These are phyloP conservation scores for Centropristis striata DNA, from an alignment of 2,113 vertebrate species.

Conservation along the genomic window DNA sequence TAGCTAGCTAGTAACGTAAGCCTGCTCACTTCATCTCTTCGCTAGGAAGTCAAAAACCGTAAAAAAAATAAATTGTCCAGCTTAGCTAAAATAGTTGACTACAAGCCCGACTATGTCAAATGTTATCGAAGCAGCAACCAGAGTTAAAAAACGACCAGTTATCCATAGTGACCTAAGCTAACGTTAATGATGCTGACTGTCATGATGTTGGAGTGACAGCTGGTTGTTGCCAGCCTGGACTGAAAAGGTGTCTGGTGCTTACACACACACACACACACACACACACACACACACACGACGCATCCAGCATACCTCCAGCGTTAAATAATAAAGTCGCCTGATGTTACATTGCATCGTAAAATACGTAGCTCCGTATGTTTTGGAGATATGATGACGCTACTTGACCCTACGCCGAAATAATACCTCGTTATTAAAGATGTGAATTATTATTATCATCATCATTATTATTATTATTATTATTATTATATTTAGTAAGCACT, in stretches of 20 bases:
- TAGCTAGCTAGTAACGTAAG: constrained; percentile 39
- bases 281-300: no score
- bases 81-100: background rate
- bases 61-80: background rate
- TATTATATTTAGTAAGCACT: no score
- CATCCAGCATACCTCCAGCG: accelerated
- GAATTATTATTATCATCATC: no score
- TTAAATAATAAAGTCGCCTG: no score
- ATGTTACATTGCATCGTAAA: background rate
- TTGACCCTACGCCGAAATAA: no score
- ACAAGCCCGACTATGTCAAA: background rate
- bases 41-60: constrained; percentile 32
- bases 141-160: background rate
- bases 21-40: constrained; percentile 17
- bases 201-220: constrained; percentile 9
- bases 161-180: background rate
- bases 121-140: no score
- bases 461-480: no score
- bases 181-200: background rate
- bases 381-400: no score
- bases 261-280: no score
- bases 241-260: background rate
- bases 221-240: background rate
- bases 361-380: background rate
- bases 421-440: no score